phyloP scores from a whole-genome alignment of 2,888 invertebrate genomes.

The Trissonchulus sp. region DNA sequence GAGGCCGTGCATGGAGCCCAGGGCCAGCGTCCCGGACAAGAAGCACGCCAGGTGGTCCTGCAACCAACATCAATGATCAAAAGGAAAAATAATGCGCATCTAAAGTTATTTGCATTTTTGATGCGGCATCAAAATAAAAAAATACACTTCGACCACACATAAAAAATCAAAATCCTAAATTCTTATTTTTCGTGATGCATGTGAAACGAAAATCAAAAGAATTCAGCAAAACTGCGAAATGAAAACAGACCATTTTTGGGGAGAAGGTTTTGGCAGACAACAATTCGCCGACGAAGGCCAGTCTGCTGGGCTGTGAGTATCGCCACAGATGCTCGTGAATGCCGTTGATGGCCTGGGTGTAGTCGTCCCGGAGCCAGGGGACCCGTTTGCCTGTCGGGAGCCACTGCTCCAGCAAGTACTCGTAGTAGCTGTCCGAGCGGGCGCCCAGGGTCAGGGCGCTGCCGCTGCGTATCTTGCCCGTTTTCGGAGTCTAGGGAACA shows the following conservation, averaged over 20 bases:
- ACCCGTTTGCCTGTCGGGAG: slow-evolving; percentile 69
- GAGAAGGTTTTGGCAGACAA: slow-evolving; percentile 73
- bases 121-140: too few species aligned
- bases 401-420: slow-evolving; percentile 96
- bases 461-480: slow-evolving; percentile 78
- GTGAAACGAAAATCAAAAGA: slow-evolving; percentile 26
- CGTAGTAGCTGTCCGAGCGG: slow-evolving; percentile 95
- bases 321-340: slow-evolving; percentile 44
- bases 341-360: slow-evolving; percentile 43
- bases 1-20: slow-evolving; percentile 79
- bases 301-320: slow-evolving; percentile 68
- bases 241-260: slow-evolving; percentile 78
- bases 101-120: too few species aligned
- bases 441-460: slow-evolving; percentile 92
- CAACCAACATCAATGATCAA: too few species aligned
- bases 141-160: too few species aligned
- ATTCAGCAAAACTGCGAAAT: too few species aligned
- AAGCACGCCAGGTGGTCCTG: slow-evolving; percentile 92
- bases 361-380: slow-evolving; percentile 45
- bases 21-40: slow-evolving; percentile 81
- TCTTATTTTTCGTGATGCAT: background rate
- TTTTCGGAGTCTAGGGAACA: slow-evolving; percentile 91
- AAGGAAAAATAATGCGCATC: too few species aligned
- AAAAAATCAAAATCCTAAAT: too few species aligned
- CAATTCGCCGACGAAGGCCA: slow-evolving; percentile 83